Conservation (phyloP, 2,113 vertebrate genomes). For the Lampris incognitus region DNA sequence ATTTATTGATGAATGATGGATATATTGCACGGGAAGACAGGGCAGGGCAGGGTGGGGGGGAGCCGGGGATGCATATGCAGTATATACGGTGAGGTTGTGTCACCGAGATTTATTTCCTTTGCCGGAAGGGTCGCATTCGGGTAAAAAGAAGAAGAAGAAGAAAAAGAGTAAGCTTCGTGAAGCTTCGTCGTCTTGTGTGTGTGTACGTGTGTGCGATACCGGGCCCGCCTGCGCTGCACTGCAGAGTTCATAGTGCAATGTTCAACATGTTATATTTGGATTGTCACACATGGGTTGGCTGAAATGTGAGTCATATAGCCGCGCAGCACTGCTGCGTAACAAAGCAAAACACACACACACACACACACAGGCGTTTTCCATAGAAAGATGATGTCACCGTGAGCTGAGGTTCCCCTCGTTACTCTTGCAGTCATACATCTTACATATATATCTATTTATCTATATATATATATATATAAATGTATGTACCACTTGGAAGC, state of each 20-base stretch:
- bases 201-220: not conserved
- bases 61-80: conserved; percentile 39
- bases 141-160: conserved; percentile 5
- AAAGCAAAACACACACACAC: not conserved
- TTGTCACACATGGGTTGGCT: conserved; percentile 16
- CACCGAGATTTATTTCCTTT: conserved; percentile 44
- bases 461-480: too few relatives aligned
- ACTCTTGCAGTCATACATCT: conserved; percentile 30
- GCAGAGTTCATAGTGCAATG: conserved; percentile 20
- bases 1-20: conserved; percentile 82
- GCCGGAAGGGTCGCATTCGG: conserved; percentile 35
- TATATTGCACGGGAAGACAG: conserved; percentile 69
- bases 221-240: conserved; percentile 7
- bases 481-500: not conserved
- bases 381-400: too few relatives aligned
- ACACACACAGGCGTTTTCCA: not conserved
- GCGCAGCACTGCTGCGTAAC: not conserved
- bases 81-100: conserved; percentile 33
- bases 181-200: conserved; percentile 36
- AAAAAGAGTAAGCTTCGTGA: conserved; percentile 23
- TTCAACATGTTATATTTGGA: conserved; percentile 33
- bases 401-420: conserved; percentile 31
- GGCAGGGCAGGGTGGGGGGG: not conserved
- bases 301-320: not conserved
- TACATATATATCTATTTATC: not conserved